Conservation (phyloP, 2,113 vertebrate species). For the Microtus montanus region DNA sequence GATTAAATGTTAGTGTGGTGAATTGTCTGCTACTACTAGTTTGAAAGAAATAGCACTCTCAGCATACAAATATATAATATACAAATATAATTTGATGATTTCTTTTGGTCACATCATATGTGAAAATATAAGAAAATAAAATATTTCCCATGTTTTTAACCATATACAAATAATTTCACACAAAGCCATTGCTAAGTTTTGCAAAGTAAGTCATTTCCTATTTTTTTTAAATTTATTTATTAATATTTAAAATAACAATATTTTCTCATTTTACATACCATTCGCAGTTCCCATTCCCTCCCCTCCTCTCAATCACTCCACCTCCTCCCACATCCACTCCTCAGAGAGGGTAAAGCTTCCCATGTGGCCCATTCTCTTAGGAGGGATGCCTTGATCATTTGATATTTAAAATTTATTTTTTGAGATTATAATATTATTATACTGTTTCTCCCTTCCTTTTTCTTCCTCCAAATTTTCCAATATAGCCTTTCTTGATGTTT, state of each 20-base stretch:
- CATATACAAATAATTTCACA: slow-evolving; percentile 6
- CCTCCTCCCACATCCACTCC: too few species aligned
- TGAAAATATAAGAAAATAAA: not conserved
- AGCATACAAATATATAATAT: not conserved
- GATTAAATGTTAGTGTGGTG: not conserved
- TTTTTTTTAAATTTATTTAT: slow-evolving; percentile 35
- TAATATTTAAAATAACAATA: too few species aligned
- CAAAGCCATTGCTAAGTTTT: slow-evolving; percentile 45
- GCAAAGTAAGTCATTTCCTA: not conserved
- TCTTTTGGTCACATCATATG: not conserved
- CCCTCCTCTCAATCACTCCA: too few species aligned
- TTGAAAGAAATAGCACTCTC: not conserved
- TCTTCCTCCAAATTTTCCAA: not conserved
- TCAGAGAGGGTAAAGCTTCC: too few species aligned
- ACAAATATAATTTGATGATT: not conserved
- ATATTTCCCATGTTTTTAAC: slow-evolving; percentile 22
- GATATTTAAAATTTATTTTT: slow-evolving; percentile 45
- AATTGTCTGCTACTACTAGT: not conserved
- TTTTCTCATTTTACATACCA: too few species aligned
- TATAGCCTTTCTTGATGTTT: not conserved
- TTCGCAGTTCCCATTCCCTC: too few species aligned
- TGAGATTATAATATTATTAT: not conserved
- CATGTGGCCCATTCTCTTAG: too few species aligned
- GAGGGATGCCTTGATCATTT: not conserved
- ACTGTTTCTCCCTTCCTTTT: not conserved